Conservation (phyloP, 2,113 vertebrate genomes). For the Amazona guildingii region DNA sequence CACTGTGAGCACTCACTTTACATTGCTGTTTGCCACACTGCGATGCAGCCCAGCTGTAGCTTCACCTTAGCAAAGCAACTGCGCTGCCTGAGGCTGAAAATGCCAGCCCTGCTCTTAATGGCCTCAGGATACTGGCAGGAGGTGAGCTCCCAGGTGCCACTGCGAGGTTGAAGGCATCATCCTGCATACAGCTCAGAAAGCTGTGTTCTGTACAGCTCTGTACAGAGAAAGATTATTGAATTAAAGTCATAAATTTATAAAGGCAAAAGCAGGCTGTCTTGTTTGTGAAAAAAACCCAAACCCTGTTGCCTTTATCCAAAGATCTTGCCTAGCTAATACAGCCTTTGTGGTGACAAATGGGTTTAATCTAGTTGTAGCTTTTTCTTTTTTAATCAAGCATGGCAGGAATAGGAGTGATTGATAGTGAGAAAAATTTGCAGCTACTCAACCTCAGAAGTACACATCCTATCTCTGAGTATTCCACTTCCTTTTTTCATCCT, state of each 20-base stretch:
- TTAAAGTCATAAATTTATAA: background rate
- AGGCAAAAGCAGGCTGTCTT: background rate
- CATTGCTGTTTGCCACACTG: background rate
- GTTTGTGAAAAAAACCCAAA: background rate
- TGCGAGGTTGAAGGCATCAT: fast-evolving
- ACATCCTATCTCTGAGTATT: background rate
- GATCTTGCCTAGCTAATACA: background rate
- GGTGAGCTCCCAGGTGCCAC: background rate
- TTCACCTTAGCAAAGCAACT: background rate
- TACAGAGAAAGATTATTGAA: background rate
- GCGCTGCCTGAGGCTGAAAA: background rate
- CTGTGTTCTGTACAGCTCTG: background rate
- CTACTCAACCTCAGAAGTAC: background rate
- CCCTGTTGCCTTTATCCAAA: background rate
- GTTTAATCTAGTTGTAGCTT: background rate
- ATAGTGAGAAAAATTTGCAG: background rate
- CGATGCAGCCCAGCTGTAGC: fast-evolving
- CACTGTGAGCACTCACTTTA: background rate
- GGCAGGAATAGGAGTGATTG: background rate
- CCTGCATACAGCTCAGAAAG: background rate
- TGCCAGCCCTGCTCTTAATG: background rate
- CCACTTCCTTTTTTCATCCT: background rate
- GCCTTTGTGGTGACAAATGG: background rate
- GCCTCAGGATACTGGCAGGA: background rate
- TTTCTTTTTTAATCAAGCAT: background rate